These are phyloP conservation scores for Wiebesia pumilae DNA, from an alignment of 1,140 invertebrate species.

Conservation along the genomic window DNA sequence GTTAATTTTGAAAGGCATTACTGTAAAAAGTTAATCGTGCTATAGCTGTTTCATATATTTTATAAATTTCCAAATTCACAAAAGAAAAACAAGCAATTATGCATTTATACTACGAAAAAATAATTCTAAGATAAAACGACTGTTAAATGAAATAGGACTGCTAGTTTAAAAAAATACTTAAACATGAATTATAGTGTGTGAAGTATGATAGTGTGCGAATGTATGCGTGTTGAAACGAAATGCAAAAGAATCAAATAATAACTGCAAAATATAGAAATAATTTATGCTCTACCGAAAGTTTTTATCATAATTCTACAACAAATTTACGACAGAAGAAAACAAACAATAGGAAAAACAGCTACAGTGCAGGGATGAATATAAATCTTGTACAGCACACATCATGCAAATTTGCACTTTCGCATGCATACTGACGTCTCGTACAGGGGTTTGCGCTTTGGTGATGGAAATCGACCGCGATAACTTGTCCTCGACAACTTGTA, in stretches of 20 bases:
- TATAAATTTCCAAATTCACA: background rate
- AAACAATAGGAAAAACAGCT: background rate
- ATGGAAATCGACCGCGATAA: constrained; percentile 69
- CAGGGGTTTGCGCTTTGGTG: constrained; percentile 67
- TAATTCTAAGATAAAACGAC: too few species aligned
- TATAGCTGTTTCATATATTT: background rate
- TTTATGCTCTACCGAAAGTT: background rate
- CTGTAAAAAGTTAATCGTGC: background rate
- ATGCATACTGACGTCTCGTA: constrained; percentile 70
- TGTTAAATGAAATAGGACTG: too few species aligned
- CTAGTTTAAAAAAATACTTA: too few species aligned
- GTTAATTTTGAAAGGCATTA: background rate
- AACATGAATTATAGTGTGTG: too few species aligned
- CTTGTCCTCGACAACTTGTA: constrained; percentile 71
- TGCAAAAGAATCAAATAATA: too few species aligned
- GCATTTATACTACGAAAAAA: too few species aligned
- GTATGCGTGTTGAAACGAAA: background rate
- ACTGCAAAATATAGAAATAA: background rate
- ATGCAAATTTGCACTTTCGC: constrained; percentile 46
- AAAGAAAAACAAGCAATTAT: background rate
- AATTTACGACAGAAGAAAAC: background rate
- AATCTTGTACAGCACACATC: constrained; percentile 11
- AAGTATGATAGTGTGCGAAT: too few species aligned
- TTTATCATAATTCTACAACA: background rate
- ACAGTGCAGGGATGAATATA: background rate